A percentile compares a stretch with the other conserved stretches of the same genome.
These are phyloP conservation scores for Scaptomyza reducta DNA, from an alignment of 2,888 invertebrate species.

Conservation along the genomic window DNA sequence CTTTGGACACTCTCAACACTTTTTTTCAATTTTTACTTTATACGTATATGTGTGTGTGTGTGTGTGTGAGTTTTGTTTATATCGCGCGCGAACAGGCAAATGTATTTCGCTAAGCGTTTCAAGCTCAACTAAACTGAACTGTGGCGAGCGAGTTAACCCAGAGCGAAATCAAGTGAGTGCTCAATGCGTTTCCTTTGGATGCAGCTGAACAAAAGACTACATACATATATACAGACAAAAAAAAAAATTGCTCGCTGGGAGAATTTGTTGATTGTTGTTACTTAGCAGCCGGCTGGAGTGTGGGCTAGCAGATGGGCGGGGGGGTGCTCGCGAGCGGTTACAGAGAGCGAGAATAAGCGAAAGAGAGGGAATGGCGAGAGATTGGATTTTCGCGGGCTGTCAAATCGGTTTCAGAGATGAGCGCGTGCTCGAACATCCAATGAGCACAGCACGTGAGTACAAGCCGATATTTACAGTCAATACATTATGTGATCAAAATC, in stretches of 20 bases:
- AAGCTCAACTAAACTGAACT: conserved; percentile 63
- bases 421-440: background rate
- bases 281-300: conserved; percentile 73
- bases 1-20: conserved; percentile 8
- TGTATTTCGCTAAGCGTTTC: conserved; percentile 61
- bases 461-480: too few relatives aligned
- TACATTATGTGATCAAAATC: too few relatives aligned
- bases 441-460: too few relatives aligned
- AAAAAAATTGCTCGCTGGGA: conserved; percentile 46
- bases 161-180: conserved; percentile 8
- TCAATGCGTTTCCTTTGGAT: conserved; percentile 28
- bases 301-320: background rate
- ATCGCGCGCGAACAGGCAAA: conserved; percentile 38
- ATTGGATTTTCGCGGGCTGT: conserved; percentile 26
- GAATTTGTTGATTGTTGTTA: conserved; percentile 79
- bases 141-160: conserved; percentile 24
- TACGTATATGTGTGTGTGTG: background rate
- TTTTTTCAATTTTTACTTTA: background rate
- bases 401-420: conserved; percentile 24
- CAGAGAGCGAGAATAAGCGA: background rate
- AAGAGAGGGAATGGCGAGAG: conserved; percentile 6
- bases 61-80: conserved; percentile 8
- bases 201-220: conserved; percentile 12
- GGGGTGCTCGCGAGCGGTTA: too few relatives aligned
- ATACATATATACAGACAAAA: background rate